phyloP scores from a whole-genome alignment of 2,888 invertebrate species.

The Thereva unica region DNA sequence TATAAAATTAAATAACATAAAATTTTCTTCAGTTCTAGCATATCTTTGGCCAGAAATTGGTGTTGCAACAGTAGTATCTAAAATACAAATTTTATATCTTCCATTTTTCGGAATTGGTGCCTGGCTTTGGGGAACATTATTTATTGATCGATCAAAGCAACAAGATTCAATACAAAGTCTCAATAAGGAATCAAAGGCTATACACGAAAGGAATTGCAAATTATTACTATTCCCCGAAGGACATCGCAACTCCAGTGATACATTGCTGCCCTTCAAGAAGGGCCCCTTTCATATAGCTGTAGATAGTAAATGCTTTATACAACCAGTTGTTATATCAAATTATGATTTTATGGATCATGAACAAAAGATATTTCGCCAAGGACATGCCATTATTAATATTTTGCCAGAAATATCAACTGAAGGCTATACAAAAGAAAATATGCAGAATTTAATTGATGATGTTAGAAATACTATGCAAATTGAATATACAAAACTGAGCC shows the following conservation, averaged over 20 bases:
- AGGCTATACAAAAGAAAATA: conserved; percentile 65
- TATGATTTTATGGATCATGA: conserved; percentile 74
- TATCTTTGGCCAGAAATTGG: conserved; percentile 82
- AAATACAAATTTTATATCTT: conserved; percentile 79
- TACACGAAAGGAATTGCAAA: conserved; percentile 70
- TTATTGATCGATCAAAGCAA: conserved; percentile 78
- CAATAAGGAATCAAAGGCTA: conserved; percentile 71
- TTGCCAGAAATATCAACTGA: conserved; percentile 73
- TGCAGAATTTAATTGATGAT: conserved; percentile 68
- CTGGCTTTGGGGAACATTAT: conserved; percentile 88
- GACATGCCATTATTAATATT: conserved; percentile 72
- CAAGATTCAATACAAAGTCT: conserved; percentile 73
- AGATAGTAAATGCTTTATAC: conserved; percentile 79
- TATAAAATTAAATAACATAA: conserved; percentile 1
- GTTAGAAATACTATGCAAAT: conserved; percentile 70
- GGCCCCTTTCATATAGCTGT: conserved; percentile 94
- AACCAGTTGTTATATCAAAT: conserved; percentile 85
- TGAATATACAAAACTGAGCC: conserved; percentile 62
- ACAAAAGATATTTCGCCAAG: conserved; percentile 69
- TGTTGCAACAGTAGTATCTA: conserved; percentile 80
- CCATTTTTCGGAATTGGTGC: conserved; percentile 84
- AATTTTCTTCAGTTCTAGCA: conserved; percentile 65
- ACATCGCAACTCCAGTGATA: conserved; percentile 77
- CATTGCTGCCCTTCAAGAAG: conserved; percentile 89
- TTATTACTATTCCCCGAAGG: conserved; percentile 93